phyloP scores from a whole-genome alignment of 2,113 vertebrate genomes.

The Scartelaos histophorus region DNA sequence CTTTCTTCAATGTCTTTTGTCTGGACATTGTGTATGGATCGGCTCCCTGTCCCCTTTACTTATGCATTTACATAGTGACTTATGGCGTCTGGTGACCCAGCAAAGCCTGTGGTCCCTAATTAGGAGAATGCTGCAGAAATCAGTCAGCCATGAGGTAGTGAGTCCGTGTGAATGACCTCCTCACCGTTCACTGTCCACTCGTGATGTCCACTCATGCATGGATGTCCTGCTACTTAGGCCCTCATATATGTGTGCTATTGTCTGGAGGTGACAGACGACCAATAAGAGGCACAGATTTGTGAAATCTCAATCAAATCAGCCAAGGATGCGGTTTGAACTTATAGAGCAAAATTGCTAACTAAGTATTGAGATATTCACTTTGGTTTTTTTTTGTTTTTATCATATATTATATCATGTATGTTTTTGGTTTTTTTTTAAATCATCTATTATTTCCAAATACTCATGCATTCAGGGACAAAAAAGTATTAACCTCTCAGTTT shows the following conservation, averaged over 20 bases:
- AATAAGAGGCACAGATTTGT: neutral
- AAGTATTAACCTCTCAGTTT: too few species aligned
- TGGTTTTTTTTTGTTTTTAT: too few species aligned
- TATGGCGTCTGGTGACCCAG: neutral
- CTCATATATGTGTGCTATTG: slow-evolving; percentile 5
- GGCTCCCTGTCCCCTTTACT: neutral
- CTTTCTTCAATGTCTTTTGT: neutral
- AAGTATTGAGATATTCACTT: too few species aligned
- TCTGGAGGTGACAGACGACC: neutral
- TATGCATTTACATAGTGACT: neutral
- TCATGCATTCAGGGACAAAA: too few species aligned
- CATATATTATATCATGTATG: too few species aligned
- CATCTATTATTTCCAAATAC: too few species aligned
- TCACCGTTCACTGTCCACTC: slow-evolving; percentile 55
- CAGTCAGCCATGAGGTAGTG: slow-evolving; percentile 34
- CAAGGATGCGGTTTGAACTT: neutral
- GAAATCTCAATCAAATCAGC: neutral
- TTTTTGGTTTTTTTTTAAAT: too few species aligned
- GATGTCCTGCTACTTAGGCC: slow-evolving; percentile 50
- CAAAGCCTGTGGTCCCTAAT: slow-evolving; percentile 65
- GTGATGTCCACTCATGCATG: slow-evolving; percentile 54
- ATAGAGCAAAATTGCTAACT: neutral
- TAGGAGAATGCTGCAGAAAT: slow-evolving; percentile 50
- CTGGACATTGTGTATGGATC: neutral
- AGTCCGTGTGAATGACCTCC: slow-evolving; percentile 46